Percentiles rank a stretch among this genome's conserved stretches.
phyloP scores from a whole-genome alignment of 2,797 vertebrate genomes.

The Macrochelys suwanniensis region DNA sequence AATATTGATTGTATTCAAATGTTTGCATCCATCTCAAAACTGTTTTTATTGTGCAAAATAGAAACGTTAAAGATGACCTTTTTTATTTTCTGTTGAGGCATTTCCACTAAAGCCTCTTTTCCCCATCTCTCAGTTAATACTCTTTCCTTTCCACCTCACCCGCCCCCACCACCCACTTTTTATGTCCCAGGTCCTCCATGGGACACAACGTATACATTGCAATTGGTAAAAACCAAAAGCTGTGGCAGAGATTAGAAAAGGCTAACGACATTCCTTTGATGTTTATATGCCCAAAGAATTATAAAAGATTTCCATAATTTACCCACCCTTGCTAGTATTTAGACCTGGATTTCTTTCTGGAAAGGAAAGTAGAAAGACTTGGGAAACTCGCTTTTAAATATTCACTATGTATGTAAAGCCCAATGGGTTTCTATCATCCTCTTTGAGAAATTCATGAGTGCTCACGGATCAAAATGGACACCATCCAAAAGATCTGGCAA shows the following conservation, averaged over 20 bases:
- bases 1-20: background rate
- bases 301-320: conserved; percentile 81
- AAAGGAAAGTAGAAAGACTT: conserved; percentile 75
- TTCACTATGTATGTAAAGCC: conserved; percentile 70
- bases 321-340: conserved; percentile 75
- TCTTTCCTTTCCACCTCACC: background rate
- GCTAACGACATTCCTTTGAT: conserved; percentile 79
- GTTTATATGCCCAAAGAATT: conserved; percentile 79
- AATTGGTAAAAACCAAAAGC: conserved; percentile 64
- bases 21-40: rapidly evolving
- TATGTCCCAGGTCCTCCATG: conserved; percentile 3
- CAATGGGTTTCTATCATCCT: conserved; percentile 63
- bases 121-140: background rate
- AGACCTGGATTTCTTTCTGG: conserved; percentile 78
- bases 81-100: background rate
- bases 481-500: conserved; percentile 51
- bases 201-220: conserved; percentile 46
- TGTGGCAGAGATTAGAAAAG: conserved; percentile 75
- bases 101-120: background rate
- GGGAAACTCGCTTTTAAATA: conserved; percentile 76
- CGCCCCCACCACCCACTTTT: background rate
- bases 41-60: background rate
- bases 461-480: conserved; percentile 41
- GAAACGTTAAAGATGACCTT: rapidly evolving
- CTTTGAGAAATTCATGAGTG: conserved; percentile 35